These are phyloP conservation scores for Lucinisca nassula DNA, from an alignment of 2,888 invertebrate genomes.

Conservation along the genomic window DNA sequence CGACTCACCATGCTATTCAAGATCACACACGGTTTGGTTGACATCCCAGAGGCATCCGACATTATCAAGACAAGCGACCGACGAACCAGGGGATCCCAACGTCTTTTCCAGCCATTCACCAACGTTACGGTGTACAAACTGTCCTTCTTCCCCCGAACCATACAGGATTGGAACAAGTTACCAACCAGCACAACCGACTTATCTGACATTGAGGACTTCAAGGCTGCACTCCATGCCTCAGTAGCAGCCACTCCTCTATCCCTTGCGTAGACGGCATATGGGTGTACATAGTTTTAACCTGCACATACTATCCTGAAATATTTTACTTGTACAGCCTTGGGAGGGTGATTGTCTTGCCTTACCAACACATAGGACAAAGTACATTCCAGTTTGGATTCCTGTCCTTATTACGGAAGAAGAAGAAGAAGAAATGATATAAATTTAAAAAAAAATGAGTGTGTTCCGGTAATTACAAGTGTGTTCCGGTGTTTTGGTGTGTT, in stretches of 20 bases:
- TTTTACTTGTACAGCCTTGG: no score
- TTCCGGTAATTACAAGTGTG: no score
- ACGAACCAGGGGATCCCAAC: background rate
- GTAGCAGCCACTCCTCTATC: background rate
- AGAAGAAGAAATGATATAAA: no score
- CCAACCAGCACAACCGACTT: background rate
- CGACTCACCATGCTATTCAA: constrained; percentile 31
- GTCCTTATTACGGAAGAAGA: no score
- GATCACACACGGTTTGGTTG: background rate
- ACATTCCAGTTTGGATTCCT: no score
- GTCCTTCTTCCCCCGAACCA: constrained; percentile 19
- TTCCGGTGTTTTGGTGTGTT: no score
- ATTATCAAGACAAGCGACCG: background rate
- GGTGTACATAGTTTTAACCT: no score
- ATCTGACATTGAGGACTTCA: background rate
- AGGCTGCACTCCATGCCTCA: background rate
- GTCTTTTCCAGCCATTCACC: background rate
- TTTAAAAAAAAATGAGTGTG: no score
- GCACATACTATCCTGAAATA: no score
- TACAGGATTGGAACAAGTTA: constrained; percentile 24
- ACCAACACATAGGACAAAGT: no score
- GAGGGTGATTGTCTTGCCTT: no score
- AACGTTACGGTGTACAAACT: constrained; percentile 13
- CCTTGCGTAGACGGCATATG: background rate
- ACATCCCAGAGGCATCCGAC: no score